A percentile compares a stretch with the other conserved stretches of the same genome.
These are phyloP conservation scores for Drosophila prostipennis DNA, from an alignment of 2,888 invertebrate genomes.

Conservation along the genomic window DNA sequence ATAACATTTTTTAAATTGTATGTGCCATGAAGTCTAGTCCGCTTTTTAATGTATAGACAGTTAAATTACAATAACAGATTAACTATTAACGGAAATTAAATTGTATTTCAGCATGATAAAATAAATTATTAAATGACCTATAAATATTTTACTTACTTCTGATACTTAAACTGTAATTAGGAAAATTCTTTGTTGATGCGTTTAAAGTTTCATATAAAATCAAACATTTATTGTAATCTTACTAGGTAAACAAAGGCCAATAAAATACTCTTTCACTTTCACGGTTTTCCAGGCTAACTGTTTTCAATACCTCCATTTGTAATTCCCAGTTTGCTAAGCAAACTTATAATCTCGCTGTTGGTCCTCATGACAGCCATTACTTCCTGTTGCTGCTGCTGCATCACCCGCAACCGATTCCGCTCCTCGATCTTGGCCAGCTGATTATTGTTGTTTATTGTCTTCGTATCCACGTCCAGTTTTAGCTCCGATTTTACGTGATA, in stretches of 20 bases:
- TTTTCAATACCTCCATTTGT: slow-evolving; percentile 34
- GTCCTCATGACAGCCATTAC: slow-evolving; percentile 77
- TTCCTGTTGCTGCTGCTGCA: slow-evolving; percentile 82
- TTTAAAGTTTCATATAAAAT: background rate
- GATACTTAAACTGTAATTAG: background rate
- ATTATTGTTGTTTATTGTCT: slow-evolving; percentile 76
- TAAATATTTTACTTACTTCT: background rate
- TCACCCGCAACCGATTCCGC: slow-evolving; percentile 78
- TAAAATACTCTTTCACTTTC: background rate
- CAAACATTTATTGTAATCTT: slow-evolving; percentile 8
- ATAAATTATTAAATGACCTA: slow-evolving; percentile 7
- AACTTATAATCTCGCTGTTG: slow-evolving; percentile 80
- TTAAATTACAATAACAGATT: slow-evolving; percentile 14
- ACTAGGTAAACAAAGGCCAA: background rate
- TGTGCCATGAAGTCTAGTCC: slow-evolving; percentile 34
- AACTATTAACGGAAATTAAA: slow-evolving; percentile 2
- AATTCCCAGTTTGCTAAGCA: slow-evolving; percentile 71
- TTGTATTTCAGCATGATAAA: slow-evolving; percentile 9
- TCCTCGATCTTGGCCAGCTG: slow-evolving; percentile 80
- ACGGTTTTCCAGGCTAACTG: slow-evolving; percentile 6
- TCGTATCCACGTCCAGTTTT: slow-evolving; percentile 75
- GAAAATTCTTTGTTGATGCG: background rate
- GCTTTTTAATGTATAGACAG: slow-evolving; percentile 29
- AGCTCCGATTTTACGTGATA: slow-evolving; percentile 81
- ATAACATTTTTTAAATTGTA: slow-evolving; percentile 15